phyloP scores from a whole-genome alignment of 2,113 vertebrate species.

The Sapayoa aenigma region DNA sequence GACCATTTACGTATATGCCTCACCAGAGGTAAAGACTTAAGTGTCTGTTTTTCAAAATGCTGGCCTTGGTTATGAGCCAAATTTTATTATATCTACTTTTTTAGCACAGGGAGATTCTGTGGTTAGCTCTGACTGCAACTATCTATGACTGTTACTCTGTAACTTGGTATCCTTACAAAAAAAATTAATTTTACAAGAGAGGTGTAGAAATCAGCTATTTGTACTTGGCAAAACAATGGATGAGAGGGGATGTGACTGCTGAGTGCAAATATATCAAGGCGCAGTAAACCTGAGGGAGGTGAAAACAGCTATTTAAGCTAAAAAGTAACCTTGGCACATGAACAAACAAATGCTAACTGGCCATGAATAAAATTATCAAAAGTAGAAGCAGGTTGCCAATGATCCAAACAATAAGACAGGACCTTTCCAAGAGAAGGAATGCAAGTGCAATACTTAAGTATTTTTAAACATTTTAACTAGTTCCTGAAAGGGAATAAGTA shows the following conservation, averaged over 20 bases:
- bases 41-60: not conserved
- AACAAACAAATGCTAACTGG: conserved; percentile 16
- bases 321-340: conserved; percentile 14
- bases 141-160: not conserved
- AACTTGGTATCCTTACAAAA: not conserved
- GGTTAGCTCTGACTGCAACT: not conserved
- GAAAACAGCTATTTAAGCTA: conserved; percentile 8
- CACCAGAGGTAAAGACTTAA: not conserved
- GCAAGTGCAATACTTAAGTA: not conserved
- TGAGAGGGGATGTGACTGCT: not conserved
- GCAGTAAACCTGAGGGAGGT: conserved; percentile 13
- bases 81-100: not conserved
- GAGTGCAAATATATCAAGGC: conserved; percentile 1
- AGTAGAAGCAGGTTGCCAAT: not conserved
- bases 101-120: not conserved
- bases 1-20: not conserved
- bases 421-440: not conserved
- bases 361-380: conserved; percentile 32
- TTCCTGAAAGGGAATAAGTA: not conserved
- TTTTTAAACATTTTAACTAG: conserved; percentile 6
- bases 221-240: not conserved
- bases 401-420: conserved; percentile 3
- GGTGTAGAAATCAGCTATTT: not conserved
- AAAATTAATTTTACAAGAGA: not conserved
- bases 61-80: not conserved